Base-by-base conservation (phyloP, 2,888 invertebrate genomes). In the Therioaphis trifolii region DNA sequence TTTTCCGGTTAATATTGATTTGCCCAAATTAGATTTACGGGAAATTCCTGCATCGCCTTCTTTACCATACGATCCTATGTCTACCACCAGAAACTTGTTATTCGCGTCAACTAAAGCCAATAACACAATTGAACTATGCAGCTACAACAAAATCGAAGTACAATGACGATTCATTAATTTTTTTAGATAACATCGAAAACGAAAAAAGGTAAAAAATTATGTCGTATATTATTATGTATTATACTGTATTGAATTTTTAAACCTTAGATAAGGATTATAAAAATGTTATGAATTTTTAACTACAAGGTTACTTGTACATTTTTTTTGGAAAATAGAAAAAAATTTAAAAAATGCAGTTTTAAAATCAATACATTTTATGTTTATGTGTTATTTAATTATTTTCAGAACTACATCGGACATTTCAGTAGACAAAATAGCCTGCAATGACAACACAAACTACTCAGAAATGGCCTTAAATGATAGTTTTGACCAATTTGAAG, bases 91-190 rank as follows among this genome's bases (percentile, higher is more conserved):
- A 27, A 84, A 84, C 18, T 77, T 84, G 63, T 80, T 84, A 71
- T 85, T 85, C 9, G 72, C 77, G 49, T 84, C 78, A 61, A 84
- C 85, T 68, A 84, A 29, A 46, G 77, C 72, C 29, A 77, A 52
- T 72, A 78, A 24, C 1, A 85, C 63, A 63, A 84, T 72, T 1
- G 84, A 78, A 69, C 58, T 74, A 15, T 24, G 40, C 55, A 58
- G 58, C 58, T 74, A 15, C 74, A 9, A 40, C 40, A 15, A 74
- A 58, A 74, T 74, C 74, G 3, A 74, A 74, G 4, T 74, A 58
- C 21, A 74, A 74, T 9, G 74, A 58, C 4, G 74, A 74, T 74
- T 14, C 74, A 40, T 74, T 58, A 58, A 52, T n/a, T 14, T 72
- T 72, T 52, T 72, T 84, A 68, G 24, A 49, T 15, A 58, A 79